Percentiles rank a stretch among this genome's conserved stretches.
Conservation (phyloP, 2,797 vertebrate genomes). For the Acanthurus leucopareius region DNA sequence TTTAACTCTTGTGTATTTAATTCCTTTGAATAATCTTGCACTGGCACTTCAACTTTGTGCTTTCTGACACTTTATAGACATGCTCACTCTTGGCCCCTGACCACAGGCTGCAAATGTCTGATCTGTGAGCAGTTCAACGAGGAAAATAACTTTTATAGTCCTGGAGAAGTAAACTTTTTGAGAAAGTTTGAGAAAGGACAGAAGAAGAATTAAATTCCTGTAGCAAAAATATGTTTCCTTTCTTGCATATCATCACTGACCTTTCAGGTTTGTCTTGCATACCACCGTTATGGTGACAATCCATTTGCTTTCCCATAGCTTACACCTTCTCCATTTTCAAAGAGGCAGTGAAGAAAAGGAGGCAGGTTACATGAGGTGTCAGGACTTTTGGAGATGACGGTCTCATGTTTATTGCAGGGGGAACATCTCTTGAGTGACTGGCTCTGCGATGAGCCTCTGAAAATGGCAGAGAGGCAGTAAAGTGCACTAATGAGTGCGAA, state of each 20-base stretch:
- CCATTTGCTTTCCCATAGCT: not conserved
- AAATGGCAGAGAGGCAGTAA: constrained; percentile 68
- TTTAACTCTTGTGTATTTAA: not conserved
- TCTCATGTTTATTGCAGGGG: constrained; percentile 82
- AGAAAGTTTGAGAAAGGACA: too few relatives aligned
- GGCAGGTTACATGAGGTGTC: constrained; percentile 18
- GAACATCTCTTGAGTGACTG: constrained; percentile 69
- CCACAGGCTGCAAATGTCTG: not conserved
- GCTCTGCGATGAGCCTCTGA: constrained; percentile 66
- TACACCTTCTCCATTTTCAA: constrained; percentile 16
- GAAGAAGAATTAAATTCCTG: too few relatives aligned
- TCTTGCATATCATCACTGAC: not conserved
- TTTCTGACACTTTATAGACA: not conserved
- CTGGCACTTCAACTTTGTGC: too few relatives aligned
- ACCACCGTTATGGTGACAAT: not conserved
- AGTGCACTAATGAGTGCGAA: constrained; percentile 83
- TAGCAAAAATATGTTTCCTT: not conserved
- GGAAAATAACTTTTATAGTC: not conserved
- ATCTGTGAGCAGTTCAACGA: too few relatives aligned
- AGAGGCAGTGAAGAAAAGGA: not conserved
- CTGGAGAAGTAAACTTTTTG: not conserved
- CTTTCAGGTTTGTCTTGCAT: not conserved
- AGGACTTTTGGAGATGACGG: constrained; percentile 46
- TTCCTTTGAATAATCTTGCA: not conserved
- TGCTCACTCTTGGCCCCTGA: not conserved